Evolutionary conservation across 2,888 invertebrate genomes (phyloP), one percentile per base, ranked within the genome.

Genomic region (Temnothorax unifasciatus): DNA sequence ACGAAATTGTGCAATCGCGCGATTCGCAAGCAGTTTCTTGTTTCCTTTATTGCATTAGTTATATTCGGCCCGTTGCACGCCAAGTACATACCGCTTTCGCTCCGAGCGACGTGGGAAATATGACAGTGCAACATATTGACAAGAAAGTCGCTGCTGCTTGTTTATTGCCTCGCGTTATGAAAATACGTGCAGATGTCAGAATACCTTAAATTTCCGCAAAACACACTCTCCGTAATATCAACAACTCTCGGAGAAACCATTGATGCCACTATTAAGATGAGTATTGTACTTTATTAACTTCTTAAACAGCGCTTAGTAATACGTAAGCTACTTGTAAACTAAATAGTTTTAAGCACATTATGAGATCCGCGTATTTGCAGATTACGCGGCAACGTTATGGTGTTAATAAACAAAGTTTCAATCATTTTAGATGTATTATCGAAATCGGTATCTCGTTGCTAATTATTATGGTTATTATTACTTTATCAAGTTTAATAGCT

Each of bases 291-390:
- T 75, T 18, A 18, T 18, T 50, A 66, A 44, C 34, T 76, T 76
- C 5, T 44, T 66, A 74, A 41, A n/a, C 18, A 66, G 34, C 6
- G 21, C 15, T 64, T 21, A 64, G 4, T 9, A 44, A 59, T 0
- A 18, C 4, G 18, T 75, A 75, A 63, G n/a, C 61, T 66, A 18
- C 21, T 66, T 66, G 47, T 15, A 18, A 44, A 63, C 15, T 75
- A 47, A 1, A 75, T 75, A 64, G 47, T 47, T 50, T 76, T 66
- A 21, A 68, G 66, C 3, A 47, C 18, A 50, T 50, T 64, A 38
- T 21, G 15, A 38, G 34, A 34, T 38, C 1, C 44, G 44, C 25
- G 25, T 61, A 74, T 74, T 47, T 74, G 9, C 9, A 18, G 13
- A 74, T 73, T 15, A 71, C 21, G 21, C 21, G 21, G 3, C 4